Base-by-base conservation (phyloP, 2,113 vertebrate genomes). In the Melanotaenia duboulayi region DNA sequence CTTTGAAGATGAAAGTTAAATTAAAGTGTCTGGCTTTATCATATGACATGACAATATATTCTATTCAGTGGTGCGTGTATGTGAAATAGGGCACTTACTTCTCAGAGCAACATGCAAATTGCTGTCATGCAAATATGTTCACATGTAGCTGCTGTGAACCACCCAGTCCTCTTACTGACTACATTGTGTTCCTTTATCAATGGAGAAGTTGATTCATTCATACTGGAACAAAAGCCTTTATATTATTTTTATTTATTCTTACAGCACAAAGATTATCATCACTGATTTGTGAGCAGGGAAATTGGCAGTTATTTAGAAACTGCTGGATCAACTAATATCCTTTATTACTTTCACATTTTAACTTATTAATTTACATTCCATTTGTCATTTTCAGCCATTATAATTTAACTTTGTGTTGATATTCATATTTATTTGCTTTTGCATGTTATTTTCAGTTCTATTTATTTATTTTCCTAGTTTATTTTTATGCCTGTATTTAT, bases 91-190 rank as follows among this genome's bases (percentile, higher is more conserved):
- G 65, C 65, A 11, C 12, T 54, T 56, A 61, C 28, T 61, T 17
- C 8, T 56, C 23, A 71, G 65, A 46, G 59, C 54, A 59, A 62
- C 52, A 90, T 90, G 89, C 86, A 90, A 92, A 92, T 59, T 76
- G 62, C 0, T 4, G 2, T 60, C 50, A 89, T 90, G 87, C 90
- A 90, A 91, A 90, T 87, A n/a, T 19, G 20, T 82, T 67, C 52
- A 71, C 75, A 65, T 58, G 24, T 12, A 57, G 24, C 35, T 51
- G 35, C 76, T 40, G 49, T 39, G 23, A 61, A 42, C 25, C 23
- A 19, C n/a, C 1, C 4, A 57, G 24, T 64, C 58, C 35, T 55
- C 17, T 23, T 0, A 46, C 24, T 22, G 52, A 25, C 14, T 22
- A 48, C 44, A 19, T 17, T 48, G 23, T 12, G n/a, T 65, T 61